phyloP scores from a whole-genome alignment of 2,797 vertebrate species.

The Phrynocephalus guinanensis region DNA sequence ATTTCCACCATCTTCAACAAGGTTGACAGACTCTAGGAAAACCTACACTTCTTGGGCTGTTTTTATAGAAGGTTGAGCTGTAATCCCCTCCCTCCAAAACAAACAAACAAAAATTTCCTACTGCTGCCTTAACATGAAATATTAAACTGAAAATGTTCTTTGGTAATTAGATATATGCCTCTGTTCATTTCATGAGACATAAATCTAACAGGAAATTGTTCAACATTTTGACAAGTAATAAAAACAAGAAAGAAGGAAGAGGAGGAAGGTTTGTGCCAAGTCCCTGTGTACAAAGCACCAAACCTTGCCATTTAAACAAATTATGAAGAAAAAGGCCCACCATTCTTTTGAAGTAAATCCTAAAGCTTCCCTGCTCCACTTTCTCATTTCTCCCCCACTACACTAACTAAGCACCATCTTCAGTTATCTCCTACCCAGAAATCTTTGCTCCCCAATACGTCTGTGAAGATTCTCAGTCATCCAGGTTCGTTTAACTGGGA shows the following conservation, averaged over 20 bases:
- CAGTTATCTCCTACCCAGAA: conserved; percentile 40
- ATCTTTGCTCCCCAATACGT: conserved; percentile 17
- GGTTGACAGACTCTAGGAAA: no score
- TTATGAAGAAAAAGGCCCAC: conserved; percentile 28
- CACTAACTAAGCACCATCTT: conserved; percentile 55
- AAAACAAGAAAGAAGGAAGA: background rate
- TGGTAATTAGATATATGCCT: background rate
- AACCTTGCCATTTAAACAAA: conserved; percentile 39
- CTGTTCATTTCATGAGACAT: background rate
- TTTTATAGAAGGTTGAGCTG: no score
- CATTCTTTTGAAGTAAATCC: conserved; percentile 29
- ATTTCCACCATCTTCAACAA: no score
- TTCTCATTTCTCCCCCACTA: background rate
- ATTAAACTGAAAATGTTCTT: no score
- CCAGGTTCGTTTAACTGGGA: no score
- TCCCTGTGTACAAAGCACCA: conserved; percentile 2
- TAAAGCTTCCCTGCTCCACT: conserved; percentile 35
- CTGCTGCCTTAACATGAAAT: no score
- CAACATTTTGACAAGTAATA: background rate
- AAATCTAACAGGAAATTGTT: conserved; percentile 10
- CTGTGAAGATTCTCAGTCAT: no score
- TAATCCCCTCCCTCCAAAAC: no score
- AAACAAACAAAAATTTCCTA: no score
- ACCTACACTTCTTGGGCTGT: no score
- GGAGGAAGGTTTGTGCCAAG: conserved; percentile 3